These are phyloP conservation scores for Machaerirhynchus nigripectus DNA, from an alignment of 2,113 vertebrate genomes.

Conservation along the genomic window DNA sequence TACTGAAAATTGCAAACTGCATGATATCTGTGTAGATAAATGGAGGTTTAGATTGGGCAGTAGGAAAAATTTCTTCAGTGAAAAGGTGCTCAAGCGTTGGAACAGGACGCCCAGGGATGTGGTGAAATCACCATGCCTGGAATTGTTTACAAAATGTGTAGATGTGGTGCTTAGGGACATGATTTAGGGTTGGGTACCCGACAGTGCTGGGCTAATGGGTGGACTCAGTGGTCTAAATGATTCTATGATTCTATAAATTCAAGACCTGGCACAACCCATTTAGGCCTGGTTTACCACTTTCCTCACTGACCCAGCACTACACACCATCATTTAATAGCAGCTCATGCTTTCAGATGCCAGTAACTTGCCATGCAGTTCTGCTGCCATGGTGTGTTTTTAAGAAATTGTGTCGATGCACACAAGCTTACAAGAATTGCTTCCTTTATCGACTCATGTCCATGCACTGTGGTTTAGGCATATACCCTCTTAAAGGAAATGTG, in stretches of 20 bases:
- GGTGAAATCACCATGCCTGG: not conserved
- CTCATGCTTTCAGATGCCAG: not conserved
- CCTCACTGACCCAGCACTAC: not conserved
- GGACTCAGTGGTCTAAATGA: not conserved
- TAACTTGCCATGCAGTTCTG: not conserved
- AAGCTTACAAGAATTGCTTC: conserved; percentile 10
- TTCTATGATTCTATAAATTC: not conserved
- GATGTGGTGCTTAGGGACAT: not conserved
- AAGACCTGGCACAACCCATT: not conserved
- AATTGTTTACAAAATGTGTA: not conserved
- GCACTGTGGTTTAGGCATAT: not conserved
- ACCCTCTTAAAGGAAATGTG: conserved; percentile 3
- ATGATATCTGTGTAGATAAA: not conserved
- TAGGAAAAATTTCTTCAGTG: not conserved
- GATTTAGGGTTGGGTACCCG: not conserved
- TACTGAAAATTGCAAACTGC: not conserved
- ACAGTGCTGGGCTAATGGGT: not conserved
- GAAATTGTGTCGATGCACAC: not conserved
- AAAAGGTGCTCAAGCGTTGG: not conserved
- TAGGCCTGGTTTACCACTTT: not conserved
- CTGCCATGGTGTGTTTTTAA: not conserved
- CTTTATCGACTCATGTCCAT: conserved; percentile 48
- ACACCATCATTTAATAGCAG: not conserved
- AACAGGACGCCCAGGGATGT: too few relatives aligned
- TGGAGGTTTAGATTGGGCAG: not conserved